Conservation (phyloP, 1,140 invertebrate species). For the Saccostrea echinata region DNA sequence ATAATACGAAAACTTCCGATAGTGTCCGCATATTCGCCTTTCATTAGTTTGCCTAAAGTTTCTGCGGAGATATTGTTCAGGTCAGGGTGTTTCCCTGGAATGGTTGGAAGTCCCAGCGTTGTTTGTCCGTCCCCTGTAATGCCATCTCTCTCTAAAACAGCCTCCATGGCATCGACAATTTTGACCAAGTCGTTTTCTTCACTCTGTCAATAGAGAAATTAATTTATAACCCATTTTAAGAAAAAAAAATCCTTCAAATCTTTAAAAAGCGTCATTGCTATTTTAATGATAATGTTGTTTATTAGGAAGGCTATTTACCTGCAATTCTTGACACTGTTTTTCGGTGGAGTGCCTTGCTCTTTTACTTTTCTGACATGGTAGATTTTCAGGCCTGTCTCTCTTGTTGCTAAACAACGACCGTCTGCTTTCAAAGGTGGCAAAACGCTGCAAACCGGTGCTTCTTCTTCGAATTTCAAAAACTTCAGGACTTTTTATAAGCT, state of each 20-base stretch:
- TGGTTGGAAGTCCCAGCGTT: conserved; percentile 84
- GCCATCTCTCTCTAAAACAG: background rate
- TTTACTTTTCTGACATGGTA: background rate
- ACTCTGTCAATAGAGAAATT: background rate
- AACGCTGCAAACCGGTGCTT: background rate
- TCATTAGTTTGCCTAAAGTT: conserved; percentile 82
- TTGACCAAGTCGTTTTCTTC: background rate
- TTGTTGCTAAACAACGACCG: background rate
- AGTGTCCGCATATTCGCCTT: conserved; percentile 64
- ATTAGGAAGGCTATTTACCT: background rate
- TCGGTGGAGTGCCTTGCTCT: background rate
- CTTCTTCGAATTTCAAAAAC: background rate
- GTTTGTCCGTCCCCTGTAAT: conserved; percentile 42
- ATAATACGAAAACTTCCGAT: conserved; percentile 76
- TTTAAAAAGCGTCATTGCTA: background rate
- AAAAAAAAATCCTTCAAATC: background rate
- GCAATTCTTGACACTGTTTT: background rate
- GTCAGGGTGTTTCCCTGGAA: conserved; percentile 88
- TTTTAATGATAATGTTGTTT: background rate
- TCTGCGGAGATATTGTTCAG: conserved; percentile 89
- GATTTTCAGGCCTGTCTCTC: background rate
- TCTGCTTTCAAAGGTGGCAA: background rate
- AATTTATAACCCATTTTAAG: background rate
- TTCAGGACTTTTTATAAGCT: background rate
- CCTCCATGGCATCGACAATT: background rate